phyloP scores from a whole-genome alignment of 2,797 vertebrate species.

The Pteropus rufus region DNA sequence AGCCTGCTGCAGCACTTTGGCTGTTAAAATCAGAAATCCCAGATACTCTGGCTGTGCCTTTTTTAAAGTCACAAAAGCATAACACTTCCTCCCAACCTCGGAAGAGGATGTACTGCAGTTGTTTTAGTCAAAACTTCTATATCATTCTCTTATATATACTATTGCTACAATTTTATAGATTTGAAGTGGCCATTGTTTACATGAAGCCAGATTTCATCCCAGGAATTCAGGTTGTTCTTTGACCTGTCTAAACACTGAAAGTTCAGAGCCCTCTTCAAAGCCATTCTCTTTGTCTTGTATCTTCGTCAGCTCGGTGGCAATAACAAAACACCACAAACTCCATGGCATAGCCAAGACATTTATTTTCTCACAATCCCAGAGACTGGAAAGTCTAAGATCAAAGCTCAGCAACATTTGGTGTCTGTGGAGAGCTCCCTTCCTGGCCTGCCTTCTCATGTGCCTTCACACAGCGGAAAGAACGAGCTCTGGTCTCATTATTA shows the following conservation, averaged over 20 bases:
- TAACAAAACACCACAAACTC: background rate
- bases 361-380: background rate
- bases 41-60: background rate
- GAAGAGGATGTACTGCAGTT: background rate
- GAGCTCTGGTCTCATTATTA: background rate
- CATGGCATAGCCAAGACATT: background rate
- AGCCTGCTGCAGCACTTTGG: background rate
- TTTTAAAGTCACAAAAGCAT: background rate
- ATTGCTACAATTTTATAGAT: background rate
- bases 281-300: background rate
- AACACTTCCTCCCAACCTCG: background rate
- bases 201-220: background rate
- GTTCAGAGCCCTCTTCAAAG: background rate
- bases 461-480: background rate
- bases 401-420: background rate
- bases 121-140: background rate
- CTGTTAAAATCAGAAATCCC: background rate
- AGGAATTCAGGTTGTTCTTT: background rate
- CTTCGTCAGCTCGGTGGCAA: background rate
- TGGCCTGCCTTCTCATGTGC: background rate
- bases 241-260: background rate
- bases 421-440: background rate
- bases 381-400: background rate
- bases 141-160: background rate
- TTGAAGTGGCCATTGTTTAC: background rate